Evolutionary conservation across 35 echinoderm and acorn worm genomes (phyloP), one percentile per base, ranked within the genome.

Genomic region (Lytechinus variegatus): DNA sequence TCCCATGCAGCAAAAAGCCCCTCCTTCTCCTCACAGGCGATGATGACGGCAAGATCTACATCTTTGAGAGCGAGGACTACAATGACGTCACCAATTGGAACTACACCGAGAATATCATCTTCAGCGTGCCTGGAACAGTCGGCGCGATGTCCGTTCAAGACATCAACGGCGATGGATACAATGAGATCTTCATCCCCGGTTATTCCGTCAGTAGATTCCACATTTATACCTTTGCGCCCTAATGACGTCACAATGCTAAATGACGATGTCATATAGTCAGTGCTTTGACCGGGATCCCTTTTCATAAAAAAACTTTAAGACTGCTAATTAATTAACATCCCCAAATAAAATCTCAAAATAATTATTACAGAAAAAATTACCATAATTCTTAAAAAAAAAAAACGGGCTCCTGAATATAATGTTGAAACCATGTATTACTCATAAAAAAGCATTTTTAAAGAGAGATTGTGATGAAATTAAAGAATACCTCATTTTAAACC

Each of bases 171-270:
- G 97, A 98, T 28, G 96, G 95, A 10, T 95, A 96, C 86, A 86
- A 79, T 10, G 96, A 98, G 44, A 27, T 98, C n/a, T 98, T 98
- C 86, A 93, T 96, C 28, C 97, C 97, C 0, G 96, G 96, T 7
- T 98, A 88, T 29, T 89, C 96, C 24, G 91, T 95, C 21, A 96
- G 95, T 21, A 54, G 61, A 87, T 55, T 98, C 11, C 91, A 96
- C 58, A 94, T 96, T 6, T 58, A 87, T n/a, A 94, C 94, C 7
- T 98, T 96, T 52, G 55, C 52, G 24, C 92, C 92, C 21, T 90
- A 21, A 54, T 44, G 88, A 79, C 14, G 66, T 79, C 66, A 79
- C 66, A 79, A 79, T 79, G 14, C 66, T 4, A 1, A 24, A 79
- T 79, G 66, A 71, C 0, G 55, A 9, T n/a, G n/a, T n/a, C n/a